Evolutionary conservation across 2,888 invertebrate species (phyloP), one percentile per base, ranked within the genome.

Genomic region (Lepidonotus clava): DNA sequence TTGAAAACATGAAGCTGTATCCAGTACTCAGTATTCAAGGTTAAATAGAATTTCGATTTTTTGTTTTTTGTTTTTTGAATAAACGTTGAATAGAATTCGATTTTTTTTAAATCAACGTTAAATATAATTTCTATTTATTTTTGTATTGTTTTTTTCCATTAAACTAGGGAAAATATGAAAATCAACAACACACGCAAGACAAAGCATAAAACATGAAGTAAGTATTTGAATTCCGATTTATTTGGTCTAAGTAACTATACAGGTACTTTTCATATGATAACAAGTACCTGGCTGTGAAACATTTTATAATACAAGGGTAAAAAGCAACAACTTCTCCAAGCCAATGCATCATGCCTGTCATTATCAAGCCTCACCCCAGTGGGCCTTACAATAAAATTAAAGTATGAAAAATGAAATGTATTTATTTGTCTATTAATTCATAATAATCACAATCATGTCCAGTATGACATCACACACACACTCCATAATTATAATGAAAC

Each of bases 261-360:
- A 71, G 71, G 71, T 71, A 71, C n/a, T 38, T 4, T 38, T 11
- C 38, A 36, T 0, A n/a, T 66, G 14, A n/a, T 38, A 61, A 61
- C 28, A n/a, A 6, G 71, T 71, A 71, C 71, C 71, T 21, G n/a
- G n/a, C n/a, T 18, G 71, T 38, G 38, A 38, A 71, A 71, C 71
- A 71, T 38, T 32, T 71, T 71, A 71, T 71, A 71, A 32, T 61
- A 61, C 28, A 61, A 61, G 71, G 71, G 71, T 71, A 71, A 36
- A 32, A 71, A 71, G 38, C 71, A 71, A 71, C 71, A 71, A 71
- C 18, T 32, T 36, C 71, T 71, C 71, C 0, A 34, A 71, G 71
- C 38, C 71, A 36, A 38, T 71, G 38, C 38, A n/a, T n/a, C n/a
- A 71, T 36, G 34, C 71, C 71, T 71, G 71, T 61, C 11, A 61